Conservation (phyloP, 2,113 vertebrate genomes). For the Antidorcas marsupialis region DNA sequence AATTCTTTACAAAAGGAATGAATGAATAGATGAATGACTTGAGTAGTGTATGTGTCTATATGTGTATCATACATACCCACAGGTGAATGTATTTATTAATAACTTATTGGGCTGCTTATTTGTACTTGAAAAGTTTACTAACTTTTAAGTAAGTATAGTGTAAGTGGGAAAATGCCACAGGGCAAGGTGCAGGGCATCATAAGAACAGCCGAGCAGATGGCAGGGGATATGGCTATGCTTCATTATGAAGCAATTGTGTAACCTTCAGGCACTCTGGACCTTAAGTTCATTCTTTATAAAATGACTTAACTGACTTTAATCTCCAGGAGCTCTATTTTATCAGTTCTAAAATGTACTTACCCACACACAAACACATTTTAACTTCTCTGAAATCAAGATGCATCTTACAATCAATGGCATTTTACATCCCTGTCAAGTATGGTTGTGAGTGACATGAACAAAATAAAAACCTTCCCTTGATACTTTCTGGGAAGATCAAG, state of each 20-base stretch:
- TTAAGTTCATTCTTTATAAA: conserved; percentile 37
- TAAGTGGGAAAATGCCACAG: neutral
- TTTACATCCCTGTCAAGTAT: neutral
- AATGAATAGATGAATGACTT: neutral
- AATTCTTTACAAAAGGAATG: neutral
- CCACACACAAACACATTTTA: neutral
- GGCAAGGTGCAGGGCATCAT: neutral
- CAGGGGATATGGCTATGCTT: neutral
- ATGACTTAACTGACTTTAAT: conserved; percentile 3
- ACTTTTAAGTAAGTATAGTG: neutral
- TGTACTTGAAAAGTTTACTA: neutral
- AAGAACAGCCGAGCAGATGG: conserved; percentile 48
- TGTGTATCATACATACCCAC: neutral
- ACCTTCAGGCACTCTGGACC: neutral
- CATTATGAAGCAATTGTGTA: conserved; percentile 17
- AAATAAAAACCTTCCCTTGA: conserved; percentile 9
- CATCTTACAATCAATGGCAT: neutral
- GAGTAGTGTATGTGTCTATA: neutral
- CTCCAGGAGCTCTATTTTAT: neutral
- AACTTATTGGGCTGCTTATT: neutral
- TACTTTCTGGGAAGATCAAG: neutral
- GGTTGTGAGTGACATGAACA: neutral
- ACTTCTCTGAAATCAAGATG: neutral
- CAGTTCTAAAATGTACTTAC: neutral
- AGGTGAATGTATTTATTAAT: neutral